Evolutionary conservation across 2,888 invertebrate genomes (phyloP), one percentile per base, ranked within the genome.

Genomic region (Conus canariensis): DNA sequence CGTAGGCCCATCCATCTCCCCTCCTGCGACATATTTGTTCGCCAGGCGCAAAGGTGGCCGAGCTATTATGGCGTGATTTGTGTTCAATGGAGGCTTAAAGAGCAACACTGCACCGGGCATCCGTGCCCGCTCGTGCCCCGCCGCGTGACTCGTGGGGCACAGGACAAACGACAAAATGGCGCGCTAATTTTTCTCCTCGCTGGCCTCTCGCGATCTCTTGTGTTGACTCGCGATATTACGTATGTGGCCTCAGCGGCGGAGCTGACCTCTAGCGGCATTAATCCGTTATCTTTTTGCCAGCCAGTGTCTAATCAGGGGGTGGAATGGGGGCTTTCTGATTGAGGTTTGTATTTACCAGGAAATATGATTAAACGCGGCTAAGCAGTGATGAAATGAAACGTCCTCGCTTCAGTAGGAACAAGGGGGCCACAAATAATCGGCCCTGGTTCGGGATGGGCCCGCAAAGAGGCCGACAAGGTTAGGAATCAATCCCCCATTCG

Each of bases 221-320:
- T 91, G 92, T 92, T 92, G 92, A 91, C 91, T 91, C 89, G 87
- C 91, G 89, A 88, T 91, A 92, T 92, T 92, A 92, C 91, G 90
- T 91, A 90, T 91, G 90, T 90, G 92, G 89, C 91, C 92, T 88
- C 64, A 25, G 90, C 88, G 82, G 86, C 88, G 67, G 64, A 58
- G 30, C 10, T 91, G 91, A 91, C 91, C 92, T 77, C 88, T 19
- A 74, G 19, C 58, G 89, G 88, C 91, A 92, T 92, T 91, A 92
- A 92, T 91, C 91, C 91, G 87, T 90, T 90, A 92, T 92, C 92
- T 91, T 92, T 92, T 91, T 88, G 90, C 91, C 85, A 86, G 60
- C 88, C 60, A 45, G 88, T 91, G 91, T 92, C 92, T 90, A 88
- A 58, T 87, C 74, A 22, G 67, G 19, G 22, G 74, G 19, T 12